These are phyloP conservation scores for Elanoides forficatus DNA, from an alignment of 2,113 vertebrate species.

Conservation along the genomic window DNA sequence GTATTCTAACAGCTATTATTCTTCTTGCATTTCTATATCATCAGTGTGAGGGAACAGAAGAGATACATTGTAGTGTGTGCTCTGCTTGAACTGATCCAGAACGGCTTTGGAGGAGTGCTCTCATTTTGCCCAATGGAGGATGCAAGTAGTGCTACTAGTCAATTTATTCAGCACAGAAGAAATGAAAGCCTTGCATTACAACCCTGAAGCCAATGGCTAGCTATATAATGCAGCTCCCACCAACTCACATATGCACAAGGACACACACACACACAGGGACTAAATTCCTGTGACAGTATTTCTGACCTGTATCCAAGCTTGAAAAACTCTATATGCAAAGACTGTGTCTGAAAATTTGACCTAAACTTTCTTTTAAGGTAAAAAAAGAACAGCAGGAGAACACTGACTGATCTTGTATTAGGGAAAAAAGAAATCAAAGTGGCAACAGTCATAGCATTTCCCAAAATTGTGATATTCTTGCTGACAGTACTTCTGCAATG, in stretches of 20 bases:
- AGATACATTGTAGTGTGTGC: neutral
- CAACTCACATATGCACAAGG: neutral
- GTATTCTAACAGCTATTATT: neutral
- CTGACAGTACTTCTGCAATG: neutral
- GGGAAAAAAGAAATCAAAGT: neutral
- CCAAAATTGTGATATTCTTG: neutral
- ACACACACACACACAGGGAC: neutral
- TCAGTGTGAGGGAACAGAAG: neutral
- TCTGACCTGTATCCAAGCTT: neutral
- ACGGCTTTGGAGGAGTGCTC: neutral
- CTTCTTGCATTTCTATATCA: neutral
- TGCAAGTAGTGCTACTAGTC: neutral
- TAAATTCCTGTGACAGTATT: neutral
- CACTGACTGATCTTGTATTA: neutral
- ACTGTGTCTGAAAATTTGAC: neutral
- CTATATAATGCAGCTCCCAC: neutral
- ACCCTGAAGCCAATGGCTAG: neutral
- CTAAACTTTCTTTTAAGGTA: neutral
- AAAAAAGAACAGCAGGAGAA: neutral
- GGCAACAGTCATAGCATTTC: neutral
- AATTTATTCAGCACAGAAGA: neutral
- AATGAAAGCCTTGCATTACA: neutral
- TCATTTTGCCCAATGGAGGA: neutral
- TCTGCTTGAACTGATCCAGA: neutral
- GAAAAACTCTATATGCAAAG: neutral